A percentile compares a stretch with the other conserved stretches of the same genome.
Evolutionary conservation across 2,888 invertebrate genomes (phyloP).

Genomic region (Tyria jacobaeae): DNA sequence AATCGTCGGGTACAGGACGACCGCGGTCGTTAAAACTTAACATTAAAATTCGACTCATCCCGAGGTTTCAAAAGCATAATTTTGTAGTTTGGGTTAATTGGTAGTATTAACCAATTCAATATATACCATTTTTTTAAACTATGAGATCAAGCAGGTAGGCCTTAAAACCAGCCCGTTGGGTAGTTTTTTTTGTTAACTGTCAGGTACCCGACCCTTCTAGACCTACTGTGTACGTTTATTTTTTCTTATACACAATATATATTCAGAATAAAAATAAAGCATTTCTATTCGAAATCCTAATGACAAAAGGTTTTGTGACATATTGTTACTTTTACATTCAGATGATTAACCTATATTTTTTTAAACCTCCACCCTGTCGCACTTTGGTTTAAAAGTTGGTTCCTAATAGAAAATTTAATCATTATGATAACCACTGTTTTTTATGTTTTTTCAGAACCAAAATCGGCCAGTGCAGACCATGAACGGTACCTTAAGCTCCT

Average conservation of each 20-base stretch:
- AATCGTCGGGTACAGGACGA: conserved; percentile 39
- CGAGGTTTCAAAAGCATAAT: conserved; percentile 69
- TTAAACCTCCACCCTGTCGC: neutral
- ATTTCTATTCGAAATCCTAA: conserved; percentile 17
- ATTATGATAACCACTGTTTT: conserved; percentile 39
- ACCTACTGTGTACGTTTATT: conserved; percentile 66
- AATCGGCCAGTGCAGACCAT: conserved; percentile 84
- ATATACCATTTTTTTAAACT: conserved; percentile 75
- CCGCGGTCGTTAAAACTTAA: conserved; percentile 57
- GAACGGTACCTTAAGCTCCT: conserved; percentile 62
- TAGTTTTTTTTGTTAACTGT: conserved; percentile 70
- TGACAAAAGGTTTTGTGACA: conserved; percentile 8
- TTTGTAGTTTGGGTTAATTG: conserved; percentile 77
- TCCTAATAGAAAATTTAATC: neutral
- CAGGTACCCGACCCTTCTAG: conserved; percentile 79
- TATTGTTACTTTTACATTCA: neutral
- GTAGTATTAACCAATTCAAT: conserved; percentile 78
- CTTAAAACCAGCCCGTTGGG: conserved; percentile 69
- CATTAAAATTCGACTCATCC: conserved; percentile 77
- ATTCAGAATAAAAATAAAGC: conserved; percentile 34
- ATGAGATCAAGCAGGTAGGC: conserved; percentile 78
- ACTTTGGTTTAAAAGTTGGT: no score
- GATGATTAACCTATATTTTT: neutral
- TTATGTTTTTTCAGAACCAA: conserved; percentile 80
- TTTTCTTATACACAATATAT: conserved; percentile 60